Percentiles rank a stretch among this genome's conserved stretches.
Conservation (phyloP, 1,140 invertebrate species). For the Cheumatopsyche charites region DNA sequence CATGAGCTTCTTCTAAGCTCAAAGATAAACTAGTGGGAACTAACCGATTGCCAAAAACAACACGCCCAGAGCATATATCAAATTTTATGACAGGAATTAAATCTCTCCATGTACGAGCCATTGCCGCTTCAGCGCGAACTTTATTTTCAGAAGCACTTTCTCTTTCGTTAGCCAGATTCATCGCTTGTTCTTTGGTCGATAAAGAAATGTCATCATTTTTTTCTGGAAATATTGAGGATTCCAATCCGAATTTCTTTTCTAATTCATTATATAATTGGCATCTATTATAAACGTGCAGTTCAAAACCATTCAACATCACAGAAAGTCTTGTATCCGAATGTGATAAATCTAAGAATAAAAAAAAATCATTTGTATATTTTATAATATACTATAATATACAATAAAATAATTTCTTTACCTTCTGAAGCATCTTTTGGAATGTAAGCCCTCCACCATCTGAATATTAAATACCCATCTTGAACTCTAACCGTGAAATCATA, state of each 20-base stretch:
- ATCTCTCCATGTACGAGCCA: conserved; percentile 91
- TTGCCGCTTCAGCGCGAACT: conserved; percentile 74
- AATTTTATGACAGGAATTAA: conserved; percentile 96
- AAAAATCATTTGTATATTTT: conserved; percentile 5
- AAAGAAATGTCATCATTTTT: conserved; percentile 55
- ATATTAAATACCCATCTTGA: conserved; percentile 97
- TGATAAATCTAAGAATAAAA: conserved; percentile 79
- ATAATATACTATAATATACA: neutral
- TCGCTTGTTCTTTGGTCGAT: conserved; percentile 62
- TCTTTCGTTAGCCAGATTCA: conserved; percentile 67
- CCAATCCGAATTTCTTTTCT: conserved; percentile 88
- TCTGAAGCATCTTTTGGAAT: conserved; percentile 93
- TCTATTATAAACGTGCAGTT: conserved; percentile 95
- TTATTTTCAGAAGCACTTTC: conserved; percentile 65
- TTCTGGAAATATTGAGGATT: conserved; percentile 74
- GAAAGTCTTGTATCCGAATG: conserved; percentile 94
- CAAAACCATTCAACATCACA: conserved; percentile 93
- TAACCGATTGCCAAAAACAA: conserved; percentile 96
- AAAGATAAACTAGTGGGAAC: conserved; percentile 92
- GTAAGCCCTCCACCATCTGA: conserved; percentile 96
- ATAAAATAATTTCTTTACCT: conserved; percentile 64
- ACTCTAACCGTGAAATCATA: conserved; percentile 92
- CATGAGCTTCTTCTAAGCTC: conserved; percentile 92
- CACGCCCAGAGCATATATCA: conserved; percentile 86
- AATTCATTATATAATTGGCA: conserved; percentile 86